Percentiles rank a stretch among this genome's conserved stretches.
Evolutionary conservation across 2,113 vertebrate species (phyloP).

Genomic region (Chaetura pelagica): DNA sequence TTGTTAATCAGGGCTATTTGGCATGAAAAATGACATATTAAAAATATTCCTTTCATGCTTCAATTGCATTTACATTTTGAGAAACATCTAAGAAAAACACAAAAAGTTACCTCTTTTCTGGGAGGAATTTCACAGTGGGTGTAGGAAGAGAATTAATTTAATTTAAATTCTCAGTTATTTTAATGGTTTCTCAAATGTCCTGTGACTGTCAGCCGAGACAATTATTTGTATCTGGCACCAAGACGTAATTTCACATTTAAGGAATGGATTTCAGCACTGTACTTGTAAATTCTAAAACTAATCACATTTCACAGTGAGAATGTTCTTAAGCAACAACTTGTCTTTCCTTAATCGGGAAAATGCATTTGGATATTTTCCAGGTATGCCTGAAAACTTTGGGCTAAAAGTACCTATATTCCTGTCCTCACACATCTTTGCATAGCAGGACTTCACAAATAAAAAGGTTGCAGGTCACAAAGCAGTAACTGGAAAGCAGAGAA

Average conservation of each 20-base stretch:
- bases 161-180: background rate
- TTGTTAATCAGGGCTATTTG: background rate
- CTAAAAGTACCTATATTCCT: slow-evolving; percentile 48
- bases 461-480: background rate
- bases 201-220: background rate
- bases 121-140: background rate
- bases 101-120: background rate
- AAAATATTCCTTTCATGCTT: background rate
- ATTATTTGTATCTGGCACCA: slow-evolving; percentile 26
- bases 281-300: slow-evolving; percentile 30
- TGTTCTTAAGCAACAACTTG: background rate
- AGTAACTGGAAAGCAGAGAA: background rate
- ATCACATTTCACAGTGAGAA: slow-evolving; percentile 18
- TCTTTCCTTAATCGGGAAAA: slow-evolving; percentile 62
- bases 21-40: background rate
- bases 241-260: slow-evolving; percentile 11
- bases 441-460: slow-evolving; percentile 34
- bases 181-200: background rate
- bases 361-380: slow-evolving; percentile 37
- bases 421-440: slow-evolving; percentile 9
- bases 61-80: background rate
- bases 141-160: background rate
- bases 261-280: slow-evolving; percentile 2
- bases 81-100: background rate
- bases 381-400: slow-evolving; percentile 31